phyloP scores from a whole-genome alignment of 2,888 invertebrate species.

The Caradrina kadenii region DNA sequence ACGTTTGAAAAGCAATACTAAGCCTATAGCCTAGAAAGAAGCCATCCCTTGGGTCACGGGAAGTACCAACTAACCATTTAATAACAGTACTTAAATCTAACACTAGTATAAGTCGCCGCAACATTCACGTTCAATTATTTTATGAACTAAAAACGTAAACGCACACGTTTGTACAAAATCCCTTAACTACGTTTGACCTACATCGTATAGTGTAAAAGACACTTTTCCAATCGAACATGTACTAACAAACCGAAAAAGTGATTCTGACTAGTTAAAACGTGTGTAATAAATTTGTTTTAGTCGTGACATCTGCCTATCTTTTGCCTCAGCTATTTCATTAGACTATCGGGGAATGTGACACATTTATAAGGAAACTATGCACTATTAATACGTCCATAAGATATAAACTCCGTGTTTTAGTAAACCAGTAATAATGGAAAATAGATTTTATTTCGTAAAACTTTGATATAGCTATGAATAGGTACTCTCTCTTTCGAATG shows the following conservation, averaged over 20 bases:
- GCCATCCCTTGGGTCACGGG: too few relatives aligned
- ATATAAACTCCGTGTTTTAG: slow-evolving; percentile 18
- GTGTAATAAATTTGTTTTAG: slow-evolving; percentile 62
- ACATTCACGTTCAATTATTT: neutral
- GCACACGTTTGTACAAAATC: neutral
- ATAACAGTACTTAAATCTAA: too few relatives aligned
- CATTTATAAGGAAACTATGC: slow-evolving; percentile 31
- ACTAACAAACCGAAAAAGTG: slow-evolving; percentile 54
- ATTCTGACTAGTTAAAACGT: slow-evolving; percentile 53
- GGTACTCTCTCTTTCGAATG: neutral
- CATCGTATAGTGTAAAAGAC: slow-evolving; percentile 50
- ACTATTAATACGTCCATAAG: neutral
- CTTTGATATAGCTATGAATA: neutral
- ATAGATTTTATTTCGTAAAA: slow-evolving; percentile 1
- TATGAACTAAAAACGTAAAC: neutral
- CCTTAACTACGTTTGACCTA: neutral
- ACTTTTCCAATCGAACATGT: slow-evolving; percentile 37
- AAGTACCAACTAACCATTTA: too few relatives aligned
- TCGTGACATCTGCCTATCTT: slow-evolving; percentile 55
- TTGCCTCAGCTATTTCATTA: slow-evolving; percentile 53
- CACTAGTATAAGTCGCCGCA: too few relatives aligned
- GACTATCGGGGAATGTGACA: slow-evolving; percentile 48
- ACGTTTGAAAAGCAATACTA: too few relatives aligned
- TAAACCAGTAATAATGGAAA: slow-evolving; percentile 6
- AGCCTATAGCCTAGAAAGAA: too few relatives aligned